phyloP scores from a whole-genome alignment of 2,797 vertebrate genomes.

The Cercopithecus neglectus region DNA sequence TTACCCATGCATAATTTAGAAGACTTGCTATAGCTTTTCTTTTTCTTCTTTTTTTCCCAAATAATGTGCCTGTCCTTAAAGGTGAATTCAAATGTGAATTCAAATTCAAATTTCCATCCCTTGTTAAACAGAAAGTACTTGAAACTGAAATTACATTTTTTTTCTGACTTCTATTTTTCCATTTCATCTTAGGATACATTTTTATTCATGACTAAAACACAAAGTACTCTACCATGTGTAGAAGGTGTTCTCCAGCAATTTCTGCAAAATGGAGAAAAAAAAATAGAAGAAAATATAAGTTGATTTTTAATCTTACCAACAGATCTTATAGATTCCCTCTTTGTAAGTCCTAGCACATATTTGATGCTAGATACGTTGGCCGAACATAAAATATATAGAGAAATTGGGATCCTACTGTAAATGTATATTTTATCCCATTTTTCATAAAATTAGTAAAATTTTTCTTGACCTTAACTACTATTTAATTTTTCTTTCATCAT shows the following conservation, averaged over 20 bases:
- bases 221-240: background rate
- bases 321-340: background rate
- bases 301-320: background rate
- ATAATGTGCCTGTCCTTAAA: constrained; percentile 36
- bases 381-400: background rate
- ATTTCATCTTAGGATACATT: constrained; percentile 48
- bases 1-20: constrained; percentile 52
- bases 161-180: constrained; percentile 48
- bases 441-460: background rate
- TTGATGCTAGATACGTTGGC: background rate
- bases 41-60: background rate
- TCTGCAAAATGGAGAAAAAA: constrained; percentile 53
- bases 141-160: constrained; percentile 63
- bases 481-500: background rate
- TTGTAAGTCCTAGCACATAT: background rate
- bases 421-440: background rate
- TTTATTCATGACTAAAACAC: constrained; percentile 65
- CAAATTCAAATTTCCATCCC: constrained; percentile 63
- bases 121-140: constrained; percentile 70
- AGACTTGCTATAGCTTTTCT: constrained; percentile 1
- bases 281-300: constrained; percentile 6
- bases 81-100: constrained; percentile 62
- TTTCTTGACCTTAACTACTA: background rate
- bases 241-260: background rate
- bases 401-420: background rate